Evolutionary conservation across 2,113 vertebrate genomes (phyloP).

Genomic region (Abramis brama): DNA sequence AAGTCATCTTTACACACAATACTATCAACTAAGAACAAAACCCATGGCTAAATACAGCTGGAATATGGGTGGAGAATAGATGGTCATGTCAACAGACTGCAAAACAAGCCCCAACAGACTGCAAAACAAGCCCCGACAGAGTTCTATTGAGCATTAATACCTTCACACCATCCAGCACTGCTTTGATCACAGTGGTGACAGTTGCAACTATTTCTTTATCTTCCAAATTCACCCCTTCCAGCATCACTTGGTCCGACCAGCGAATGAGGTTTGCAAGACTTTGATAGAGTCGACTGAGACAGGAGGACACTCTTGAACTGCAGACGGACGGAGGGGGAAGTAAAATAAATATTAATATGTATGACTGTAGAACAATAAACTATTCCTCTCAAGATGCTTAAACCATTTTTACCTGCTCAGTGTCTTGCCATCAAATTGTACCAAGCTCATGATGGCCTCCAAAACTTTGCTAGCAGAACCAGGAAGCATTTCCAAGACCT

Average conservation of each 20-base stretch:
- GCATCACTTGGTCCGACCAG: conserved; percentile 92
- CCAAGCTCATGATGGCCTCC: conserved; percentile 87
- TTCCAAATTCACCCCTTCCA: conserved; percentile 82
- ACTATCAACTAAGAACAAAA: background rate
- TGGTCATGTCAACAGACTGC: background rate
- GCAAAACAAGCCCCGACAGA: background rate
- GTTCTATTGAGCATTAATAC: conserved; percentile 64
- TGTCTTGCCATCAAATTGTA: conserved; percentile 81
- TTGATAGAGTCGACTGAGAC: conserved; percentile 85
- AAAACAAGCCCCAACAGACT: background rate
- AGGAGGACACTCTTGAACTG: conserved; percentile 85
- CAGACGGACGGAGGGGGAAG: background rate
- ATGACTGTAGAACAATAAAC: background rate
- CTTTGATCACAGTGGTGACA: conserved; percentile 86
- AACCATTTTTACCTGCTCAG: conserved; percentile 80
- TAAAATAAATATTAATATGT: too few relatives aligned
- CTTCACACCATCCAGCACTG: conserved; percentile 90
- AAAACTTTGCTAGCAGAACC: conserved; percentile 89
- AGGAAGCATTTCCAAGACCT: conserved; percentile 88
- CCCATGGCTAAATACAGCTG: background rate
- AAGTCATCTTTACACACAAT: background rate
- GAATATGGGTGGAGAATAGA: background rate
- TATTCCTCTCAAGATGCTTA: background rate
- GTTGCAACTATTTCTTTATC: conserved; percentile 83
- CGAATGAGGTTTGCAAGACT: conserved; percentile 91